Base-by-base conservation (phyloP, 2,113 vertebrate species). In the Azemiops feae region DNA sequence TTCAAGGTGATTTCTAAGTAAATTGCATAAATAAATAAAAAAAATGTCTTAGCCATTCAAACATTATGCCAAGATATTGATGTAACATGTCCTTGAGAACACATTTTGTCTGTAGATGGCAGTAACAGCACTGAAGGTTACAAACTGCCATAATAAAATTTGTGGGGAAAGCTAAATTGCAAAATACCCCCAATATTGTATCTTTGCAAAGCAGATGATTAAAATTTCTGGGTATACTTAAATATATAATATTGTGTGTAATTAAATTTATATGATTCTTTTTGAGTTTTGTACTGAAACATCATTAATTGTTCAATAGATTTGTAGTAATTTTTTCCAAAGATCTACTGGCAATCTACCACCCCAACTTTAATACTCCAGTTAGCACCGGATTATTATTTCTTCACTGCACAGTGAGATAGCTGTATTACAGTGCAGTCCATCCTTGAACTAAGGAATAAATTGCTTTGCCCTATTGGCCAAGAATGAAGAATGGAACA, bases 91-190 rank as follows among this genome's bases (percentile, higher is more conserved):
- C 34, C 94, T 86, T 55, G 69, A 91, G 23, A 30, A 45, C 10
- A 30, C 39, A 16, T 92, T 94, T 95, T 0, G 64, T 94, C 96
- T 93, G 53, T 91, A 96, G 96, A 64, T 96, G 96, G 96, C 93
- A 96, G 96, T 87, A 96, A 86, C 52, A 87, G 88, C 60, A 92
- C 22, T 53, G n/a, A 89, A 0, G 93, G 81, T 7, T 2, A 2
- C 53, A 3, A 1, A 14, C 10, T n/a, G 18, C 1, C 30, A 1
- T 4, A 4, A 0, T 39, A 45, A 57, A 55, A 69, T 20, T 52
- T 1, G 0, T 27, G 8, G 87, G 30, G 0, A 8, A 90, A 57
- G 64, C 34, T 81, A 91, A 85, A 43, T 1, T 45, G 9, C 58
- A 5, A 81, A 11, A n/a, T 8, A 2, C 54, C n/a, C 7, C 20